Conservation (phyloP, 2,113 vertebrate species). For the Dasyprocta punctata region DNA sequence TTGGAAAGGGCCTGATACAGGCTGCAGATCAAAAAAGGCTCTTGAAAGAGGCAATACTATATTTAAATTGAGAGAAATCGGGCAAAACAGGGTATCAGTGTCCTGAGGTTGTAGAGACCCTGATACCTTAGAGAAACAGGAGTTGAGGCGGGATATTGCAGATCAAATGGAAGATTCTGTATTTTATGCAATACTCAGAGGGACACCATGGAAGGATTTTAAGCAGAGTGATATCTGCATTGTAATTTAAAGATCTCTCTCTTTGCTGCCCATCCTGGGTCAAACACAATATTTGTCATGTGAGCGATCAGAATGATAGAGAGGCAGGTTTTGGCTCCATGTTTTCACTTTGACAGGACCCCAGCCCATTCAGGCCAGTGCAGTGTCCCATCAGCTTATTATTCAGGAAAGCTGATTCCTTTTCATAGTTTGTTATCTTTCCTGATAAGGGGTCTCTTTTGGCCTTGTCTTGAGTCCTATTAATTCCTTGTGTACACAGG, state of each 20-base stretch:
- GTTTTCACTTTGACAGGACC: neutral
- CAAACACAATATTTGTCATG: neutral
- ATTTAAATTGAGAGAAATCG: neutral
- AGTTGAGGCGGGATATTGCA: neutral
- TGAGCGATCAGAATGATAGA: neutral
- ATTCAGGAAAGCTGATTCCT: neutral
- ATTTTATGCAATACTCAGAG: neutral
- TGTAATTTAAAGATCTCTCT: neutral
- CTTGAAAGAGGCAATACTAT: neutral
- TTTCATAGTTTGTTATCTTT: conserved; percentile 35
- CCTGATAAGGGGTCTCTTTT: conserved; percentile 9
- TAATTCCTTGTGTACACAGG: neutral
- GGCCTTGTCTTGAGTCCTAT: neutral
- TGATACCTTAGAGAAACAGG: neutral
- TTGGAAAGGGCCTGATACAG: no score
- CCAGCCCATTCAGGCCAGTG: accelerated
- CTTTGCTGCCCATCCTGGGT: neutral
- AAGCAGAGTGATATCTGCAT: neutral
- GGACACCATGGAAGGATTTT: neutral
- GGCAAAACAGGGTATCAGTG: neutral
- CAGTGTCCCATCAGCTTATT: neutral
- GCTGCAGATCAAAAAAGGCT: neutral
- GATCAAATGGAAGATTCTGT: neutral
- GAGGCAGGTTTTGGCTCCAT: neutral
- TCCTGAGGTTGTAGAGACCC: neutral